Evolutionary conservation across 2,888 invertebrate genomes (phyloP), one percentile per base, ranked within the genome.

Genomic region (Erannis defoliaria): DNA sequence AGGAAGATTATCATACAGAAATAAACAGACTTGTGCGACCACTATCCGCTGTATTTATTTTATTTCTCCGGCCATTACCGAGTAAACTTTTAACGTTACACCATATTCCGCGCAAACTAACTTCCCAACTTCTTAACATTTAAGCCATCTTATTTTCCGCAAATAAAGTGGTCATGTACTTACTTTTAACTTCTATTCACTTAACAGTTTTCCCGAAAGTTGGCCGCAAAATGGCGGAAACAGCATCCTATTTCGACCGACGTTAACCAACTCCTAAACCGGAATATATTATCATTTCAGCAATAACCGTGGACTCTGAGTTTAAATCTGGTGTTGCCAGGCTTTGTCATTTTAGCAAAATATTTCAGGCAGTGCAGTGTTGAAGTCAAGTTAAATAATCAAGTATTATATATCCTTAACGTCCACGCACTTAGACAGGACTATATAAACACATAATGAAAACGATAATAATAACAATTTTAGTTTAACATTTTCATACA

Each of bases 271-370:
- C 56, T 62, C 62, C 61, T 70, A 63, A 65, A 67, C 62, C 62
- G 61, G 64, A 68, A 71, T 68, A 64, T 71, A 71, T 66, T 71
- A 71, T 66, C 68, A 68, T 71, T 71, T 64, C 50, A 62, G 66
- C 67, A 54, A 67, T 71, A 68, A 68, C 70, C 60, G 66, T 60
- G 64, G 64, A 61, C 67, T 66, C 49, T 42, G 54, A 67, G 70
- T 64, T 71, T 60, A 68, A 68, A 58, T 68, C 65, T 68, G 60
- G 68, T 64, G 62, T 57, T 62, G 56, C 62, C 33, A 53, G 51
- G 14, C 31, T 12, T 18, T n/a, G 29, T 19, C 9, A 10, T 46
- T 46, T 31, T 14, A 14, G 42, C 42, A 42, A 12, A 42, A 42
- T 42, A 21, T 2, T 26, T 4, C 26, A 26, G 26, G 8, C 26